Percentiles rank a stretch among this genome's conserved stretches.
These are phyloP conservation scores for Spisula solida DNA, from an alignment of 2,888 invertebrate genomes.

Conservation along the genomic window DNA sequence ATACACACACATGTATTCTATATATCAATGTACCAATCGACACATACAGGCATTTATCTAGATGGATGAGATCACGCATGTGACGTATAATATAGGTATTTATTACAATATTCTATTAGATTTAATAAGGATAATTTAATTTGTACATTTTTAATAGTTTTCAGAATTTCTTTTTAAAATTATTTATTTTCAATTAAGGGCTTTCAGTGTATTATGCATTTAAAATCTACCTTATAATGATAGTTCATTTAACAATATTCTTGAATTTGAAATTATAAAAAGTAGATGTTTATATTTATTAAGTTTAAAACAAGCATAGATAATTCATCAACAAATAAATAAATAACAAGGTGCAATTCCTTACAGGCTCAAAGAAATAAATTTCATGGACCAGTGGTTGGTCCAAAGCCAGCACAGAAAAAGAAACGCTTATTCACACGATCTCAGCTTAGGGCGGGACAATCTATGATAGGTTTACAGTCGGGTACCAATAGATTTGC, in stretches of 20 bases:
- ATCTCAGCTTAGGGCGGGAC: constrained; percentile 84
- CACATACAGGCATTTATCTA: neutral
- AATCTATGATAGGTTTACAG: constrained; percentile 83
- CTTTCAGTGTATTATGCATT: no score
- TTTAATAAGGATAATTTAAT: no score
- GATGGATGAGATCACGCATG: constrained; percentile 1
- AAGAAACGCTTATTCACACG: constrained; percentile 82
- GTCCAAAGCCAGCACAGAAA: constrained; percentile 84
- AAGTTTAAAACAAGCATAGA: neutral
- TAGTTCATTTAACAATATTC: no score
- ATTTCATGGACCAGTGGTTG: constrained; percentile 85
- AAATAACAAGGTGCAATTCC: constrained; percentile 28
- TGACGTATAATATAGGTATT: constrained; percentile 16
- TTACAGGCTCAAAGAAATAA: constrained; percentile 85
- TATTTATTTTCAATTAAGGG: no score
- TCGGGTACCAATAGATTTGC: constrained; percentile 85
- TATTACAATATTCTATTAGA: neutral
- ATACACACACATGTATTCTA: neutral
- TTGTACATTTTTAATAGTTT: no score
- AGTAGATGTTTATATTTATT: no score
- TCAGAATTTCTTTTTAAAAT: no score
- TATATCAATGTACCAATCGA: neutral
- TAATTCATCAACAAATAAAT: neutral
- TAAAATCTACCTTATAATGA: no score
- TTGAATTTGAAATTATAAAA: no score